These are phyloP conservation scores for Varanus salvator DNA, from an alignment of 2,113 vertebrate species.

Conservation along the genomic window DNA sequence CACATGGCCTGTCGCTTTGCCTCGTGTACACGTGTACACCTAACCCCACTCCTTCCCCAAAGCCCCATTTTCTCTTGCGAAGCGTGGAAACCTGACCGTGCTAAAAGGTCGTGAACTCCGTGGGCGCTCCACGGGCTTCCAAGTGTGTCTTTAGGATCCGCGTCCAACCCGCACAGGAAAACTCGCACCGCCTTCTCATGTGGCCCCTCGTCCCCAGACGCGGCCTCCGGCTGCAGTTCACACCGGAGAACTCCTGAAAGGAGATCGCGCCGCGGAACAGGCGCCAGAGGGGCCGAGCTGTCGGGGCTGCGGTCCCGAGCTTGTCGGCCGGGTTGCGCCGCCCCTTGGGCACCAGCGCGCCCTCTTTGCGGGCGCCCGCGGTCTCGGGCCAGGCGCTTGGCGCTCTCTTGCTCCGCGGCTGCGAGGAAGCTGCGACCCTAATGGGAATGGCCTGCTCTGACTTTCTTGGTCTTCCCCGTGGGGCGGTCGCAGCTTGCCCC, in stretches of 20 bases:
- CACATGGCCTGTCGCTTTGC: background rate
- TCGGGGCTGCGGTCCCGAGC: too few relatives aligned
- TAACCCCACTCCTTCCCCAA: background rate
- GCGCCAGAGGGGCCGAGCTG: too few relatives aligned
- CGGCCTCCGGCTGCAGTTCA: too few relatives aligned
- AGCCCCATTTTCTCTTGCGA: background rate
- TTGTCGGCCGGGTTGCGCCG: background rate
- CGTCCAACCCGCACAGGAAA: accelerated
- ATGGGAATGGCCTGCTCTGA: too few relatives aligned
- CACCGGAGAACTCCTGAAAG: background rate
- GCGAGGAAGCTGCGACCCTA: too few relatives aligned
- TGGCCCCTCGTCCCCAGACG: background rate
- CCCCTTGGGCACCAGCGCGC: background rate
- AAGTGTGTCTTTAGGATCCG: too few relatives aligned
- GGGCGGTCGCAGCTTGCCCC: background rate
- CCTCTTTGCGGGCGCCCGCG: background rate
- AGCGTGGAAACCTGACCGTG: too few relatives aligned
- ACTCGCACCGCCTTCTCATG: background rate
- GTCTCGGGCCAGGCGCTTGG: background rate
- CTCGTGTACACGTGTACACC: background rate
- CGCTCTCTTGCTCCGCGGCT: background rate
- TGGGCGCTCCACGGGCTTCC: background rate
- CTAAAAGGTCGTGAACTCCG: too few relatives aligned
- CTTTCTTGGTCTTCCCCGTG: background rate
- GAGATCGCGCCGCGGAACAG: too few relatives aligned